Evolutionary conservation across 2,888 invertebrate genomes (phyloP), one percentile per base, ranked within the genome.

Genomic region (Limnephilus rhombicus): DNA sequence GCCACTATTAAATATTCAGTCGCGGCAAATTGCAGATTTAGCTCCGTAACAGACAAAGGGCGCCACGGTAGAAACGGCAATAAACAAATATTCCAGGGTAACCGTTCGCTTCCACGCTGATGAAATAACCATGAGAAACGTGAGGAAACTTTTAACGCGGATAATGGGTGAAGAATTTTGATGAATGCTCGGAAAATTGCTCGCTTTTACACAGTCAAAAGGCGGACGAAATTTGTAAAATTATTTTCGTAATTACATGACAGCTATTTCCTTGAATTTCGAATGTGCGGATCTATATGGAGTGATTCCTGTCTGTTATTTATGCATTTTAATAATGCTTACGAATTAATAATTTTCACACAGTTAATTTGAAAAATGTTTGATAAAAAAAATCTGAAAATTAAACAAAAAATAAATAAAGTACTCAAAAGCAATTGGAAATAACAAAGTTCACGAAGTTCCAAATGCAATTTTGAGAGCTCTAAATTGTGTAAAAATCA

Each of bases 91-190:
- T 85, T 41, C 24, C 41, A 24, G 41, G 85, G 37, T 41, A 41
- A 41, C 15, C n/a, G 9, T 86, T 49, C 45, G 86, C 86, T 86
- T 31, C 49, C 31, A 49, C 41, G 15, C 49, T 86, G 49, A 86
- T 86, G 86, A 86, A 53, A 86, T 24, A 41, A 24, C 29, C n/a
- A 49, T 13, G 29, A 24, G n/a, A 31, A 49, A 29, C 86, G 86
- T 86, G 86, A 86, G 86, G 13, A 13, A 86, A 86, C 41, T 86
- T 86, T 86, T 49, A 86, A 86, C 86, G 24, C 29, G 41, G 34
- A 24, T 41, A 85, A 86, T 45, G 86, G 29, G 86, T 18, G 24
- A 86, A 29, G 86, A 45, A 86, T 86, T 86, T 86, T 86, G 86
- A 86, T 53, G 41, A 86, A 86, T 86, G 86, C 49, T 68, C 68